Base-by-base conservation (phyloP, 2,888 invertebrate species). In the Lasiommata megera region DNA sequence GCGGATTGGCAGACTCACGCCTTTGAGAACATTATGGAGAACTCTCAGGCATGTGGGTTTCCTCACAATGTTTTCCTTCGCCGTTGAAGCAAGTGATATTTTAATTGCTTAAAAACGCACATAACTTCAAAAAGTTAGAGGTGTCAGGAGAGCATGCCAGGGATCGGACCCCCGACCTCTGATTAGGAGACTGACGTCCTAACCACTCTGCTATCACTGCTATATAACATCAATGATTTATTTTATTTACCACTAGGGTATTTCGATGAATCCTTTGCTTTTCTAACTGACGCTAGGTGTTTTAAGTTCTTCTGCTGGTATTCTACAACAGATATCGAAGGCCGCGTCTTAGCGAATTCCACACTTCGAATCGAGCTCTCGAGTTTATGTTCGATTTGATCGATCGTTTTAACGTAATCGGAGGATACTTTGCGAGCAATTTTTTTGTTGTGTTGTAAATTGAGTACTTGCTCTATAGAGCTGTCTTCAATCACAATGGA, bases 331-430 rank as follows among this genome's bases (percentile, higher is more conserved):
- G 82, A 70, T 38, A 88, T 63, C 0, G 80, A 59, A 0, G 88
- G 88, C 38, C 88, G 74, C 1, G 62, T 71, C 63, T 73, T 83
- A 0, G 83, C 79, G 57, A 68, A 84, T 57, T 88, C 85, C 3
- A 83, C 64, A 62, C 74, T 80, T 34, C 85, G 63, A 12, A 88
- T 68, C 0, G 87, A 82, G 44, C 59, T 74, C 18, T 76, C 71
- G 1, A 50, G 29, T 38, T 60, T 73, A 2, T 75, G 70, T 54
- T 78, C 72, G 2, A 79, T 74, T 54, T 76, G 72, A 29, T 80
- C 78, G 17, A 86, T 78, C 1, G 83, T 82, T 57, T 76, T 82
- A 0, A 83, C 82, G 59, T 87, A 86, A 58, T 88, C 87, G 0
- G 83, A 78, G 1, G 88, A 88, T 62, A 87, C 78, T 66, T 85